Conservation (phyloP, 2,888 invertebrate genomes). For the Adela reaumurella region DNA sequence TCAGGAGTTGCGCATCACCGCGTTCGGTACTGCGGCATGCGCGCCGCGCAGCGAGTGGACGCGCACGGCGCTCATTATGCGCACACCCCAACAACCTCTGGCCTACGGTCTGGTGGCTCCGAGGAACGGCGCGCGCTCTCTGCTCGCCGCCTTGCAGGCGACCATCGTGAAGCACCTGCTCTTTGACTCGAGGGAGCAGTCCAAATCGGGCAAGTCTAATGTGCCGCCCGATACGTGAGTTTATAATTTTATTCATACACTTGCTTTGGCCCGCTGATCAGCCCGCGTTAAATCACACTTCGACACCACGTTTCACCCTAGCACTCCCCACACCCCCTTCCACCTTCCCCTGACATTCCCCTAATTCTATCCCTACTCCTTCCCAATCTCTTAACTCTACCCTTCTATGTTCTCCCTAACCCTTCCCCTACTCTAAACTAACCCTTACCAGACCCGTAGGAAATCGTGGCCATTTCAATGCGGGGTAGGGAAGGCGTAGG, state of each 20-base stretch:
- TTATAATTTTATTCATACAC: background rate
- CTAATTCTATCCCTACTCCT: too few relatives aligned
- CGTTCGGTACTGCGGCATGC: slow-evolving; percentile 64
- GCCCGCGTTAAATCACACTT: background rate
- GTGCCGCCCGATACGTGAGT: slow-evolving; percentile 55
- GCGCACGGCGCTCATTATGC: slow-evolving; percentile 63
- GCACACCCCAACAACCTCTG: slow-evolving; percentile 54
- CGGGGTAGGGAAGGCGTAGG: too few relatives aligned
- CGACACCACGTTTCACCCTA: too few relatives aligned
- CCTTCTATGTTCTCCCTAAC: too few relatives aligned
- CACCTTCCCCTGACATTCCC: too few relatives aligned
- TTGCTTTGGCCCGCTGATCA: background rate
- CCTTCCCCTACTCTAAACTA: too few relatives aligned
- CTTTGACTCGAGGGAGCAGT: slow-evolving; percentile 47
- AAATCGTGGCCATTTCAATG: too few relatives aligned
- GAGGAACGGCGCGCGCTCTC: slow-evolving; percentile 62
- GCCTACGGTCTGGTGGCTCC: slow-evolving; percentile 64
- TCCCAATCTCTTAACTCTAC: too few relatives aligned
- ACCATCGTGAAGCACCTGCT: slow-evolving; percentile 66
- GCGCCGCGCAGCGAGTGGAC: slow-evolving; percentile 72
- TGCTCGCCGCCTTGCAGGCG: slow-evolving; percentile 65
- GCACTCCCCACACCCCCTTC: too few relatives aligned
- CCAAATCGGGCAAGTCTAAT: slow-evolving; percentile 40
- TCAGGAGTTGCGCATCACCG: slow-evolving; percentile 60
- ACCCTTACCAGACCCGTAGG: too few relatives aligned